Percentiles rank a stretch among this genome's conserved stretches.
These are phyloP conservation scores for Hirtodrosophila trivittata DNA, from an alignment of 2,888 invertebrate species.

Conservation along the genomic window DNA sequence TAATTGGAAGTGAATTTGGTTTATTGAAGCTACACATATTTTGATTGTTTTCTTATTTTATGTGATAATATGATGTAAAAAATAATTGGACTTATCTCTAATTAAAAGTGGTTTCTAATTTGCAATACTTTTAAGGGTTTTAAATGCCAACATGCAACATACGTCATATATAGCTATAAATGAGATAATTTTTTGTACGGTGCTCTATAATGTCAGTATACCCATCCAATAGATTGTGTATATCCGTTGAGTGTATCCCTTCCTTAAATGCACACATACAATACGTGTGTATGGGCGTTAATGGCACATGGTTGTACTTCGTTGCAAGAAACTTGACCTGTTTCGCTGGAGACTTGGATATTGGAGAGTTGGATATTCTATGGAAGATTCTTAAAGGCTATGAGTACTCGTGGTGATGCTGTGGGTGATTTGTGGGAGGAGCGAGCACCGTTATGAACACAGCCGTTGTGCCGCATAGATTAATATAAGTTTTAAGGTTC, in stretches of 20 bases:
- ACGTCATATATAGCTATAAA: background rate
- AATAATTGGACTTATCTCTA: background rate
- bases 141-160: conserved; percentile 19
- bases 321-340: background rate
- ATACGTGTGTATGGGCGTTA: no score
- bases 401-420: conserved; percentile 42
- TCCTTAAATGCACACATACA: no score
- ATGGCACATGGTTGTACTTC: background rate
- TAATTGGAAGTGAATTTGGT: no score
- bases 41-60: no score
- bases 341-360: no score
- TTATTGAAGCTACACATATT: no score
- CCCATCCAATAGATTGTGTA: no score
- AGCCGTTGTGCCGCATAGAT: conserved; percentile 32
- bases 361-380: no score
- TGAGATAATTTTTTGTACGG: background rate
- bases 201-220: no score
- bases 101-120: conserved; percentile 6
- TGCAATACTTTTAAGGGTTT: conserved; percentile 14
- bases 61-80: no score
- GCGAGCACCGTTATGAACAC: conserved; percentile 39
- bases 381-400: conserved; percentile 27
- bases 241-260: no score
- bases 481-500: conserved; percentile 1
- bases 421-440: background rate